phyloP scores from a whole-genome alignment of 2,888 invertebrate genomes.

The Leucophenga montana region DNA sequence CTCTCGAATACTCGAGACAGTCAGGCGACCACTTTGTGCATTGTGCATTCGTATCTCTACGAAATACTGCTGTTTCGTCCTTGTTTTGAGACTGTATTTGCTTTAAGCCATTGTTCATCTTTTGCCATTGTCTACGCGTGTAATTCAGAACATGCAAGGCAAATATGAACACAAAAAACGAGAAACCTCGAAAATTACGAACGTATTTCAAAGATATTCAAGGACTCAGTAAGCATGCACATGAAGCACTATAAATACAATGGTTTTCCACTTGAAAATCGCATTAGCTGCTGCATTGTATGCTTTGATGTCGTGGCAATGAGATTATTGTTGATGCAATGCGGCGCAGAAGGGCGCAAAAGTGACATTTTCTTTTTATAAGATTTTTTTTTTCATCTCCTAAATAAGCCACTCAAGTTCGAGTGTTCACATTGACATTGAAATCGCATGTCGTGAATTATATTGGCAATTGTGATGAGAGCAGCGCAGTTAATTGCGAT shows the following conservation, averaged over 20 bases:
- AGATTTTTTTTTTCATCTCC: background rate
- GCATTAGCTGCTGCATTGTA: constrained; percentile 50
- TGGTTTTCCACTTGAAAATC: constrained; percentile 59
- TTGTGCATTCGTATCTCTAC: no score
- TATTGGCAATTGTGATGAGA: no score
- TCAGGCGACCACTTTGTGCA: background rate
- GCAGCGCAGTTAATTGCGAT: no score
- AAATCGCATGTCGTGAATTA: no score
- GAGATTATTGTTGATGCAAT: background rate
- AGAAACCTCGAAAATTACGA: constrained; percentile 19
- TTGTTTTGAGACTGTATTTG: no score
- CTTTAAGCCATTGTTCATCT: background rate
- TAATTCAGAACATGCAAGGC: background rate
- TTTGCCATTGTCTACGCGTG: constrained; percentile 8
- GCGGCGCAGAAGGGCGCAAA: no score
- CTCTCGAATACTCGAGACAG: background rate
- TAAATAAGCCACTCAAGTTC: no score
- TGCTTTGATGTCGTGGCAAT: constrained; percentile 17
- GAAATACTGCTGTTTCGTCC: no score
- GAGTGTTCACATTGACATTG: no score
- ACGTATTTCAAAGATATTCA: background rate
- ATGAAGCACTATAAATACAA: background rate
- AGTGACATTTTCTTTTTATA: background rate
- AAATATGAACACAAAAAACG: no score
- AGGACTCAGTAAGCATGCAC: no score